Percentiles rank a stretch among this genome's conserved stretches.
Evolutionary conservation across 2,888 invertebrate species (phyloP).

Genomic region (Philopedon plagiatum): DNA sequence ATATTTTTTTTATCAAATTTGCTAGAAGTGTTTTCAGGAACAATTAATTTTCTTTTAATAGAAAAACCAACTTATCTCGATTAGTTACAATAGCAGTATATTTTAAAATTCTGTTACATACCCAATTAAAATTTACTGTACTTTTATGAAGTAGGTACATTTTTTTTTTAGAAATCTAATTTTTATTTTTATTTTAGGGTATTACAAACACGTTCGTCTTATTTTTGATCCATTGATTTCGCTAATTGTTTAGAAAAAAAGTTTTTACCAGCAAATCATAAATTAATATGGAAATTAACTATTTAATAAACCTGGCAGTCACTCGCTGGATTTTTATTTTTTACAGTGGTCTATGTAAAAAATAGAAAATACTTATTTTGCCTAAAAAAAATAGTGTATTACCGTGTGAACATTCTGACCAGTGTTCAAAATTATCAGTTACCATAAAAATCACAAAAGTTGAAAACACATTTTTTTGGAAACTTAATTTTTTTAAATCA

Average conservation of each 20-base stretch:
- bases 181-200: too few relatives aligned
- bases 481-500: not conserved
- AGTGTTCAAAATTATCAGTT: conserved; percentile 2
- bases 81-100: not conserved
- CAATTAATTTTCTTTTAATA: not conserved
- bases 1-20: not conserved
- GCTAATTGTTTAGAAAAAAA: too few relatives aligned
- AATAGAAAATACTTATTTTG: not conserved
- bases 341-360: too few relatives aligned
- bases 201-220: too few relatives aligned
- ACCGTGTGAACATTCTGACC: conserved; percentile 66
- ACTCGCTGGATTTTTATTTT: too few relatives aligned
- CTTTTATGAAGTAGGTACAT: not conserved
- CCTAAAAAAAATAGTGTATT: conserved; percentile 54
- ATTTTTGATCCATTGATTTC: too few relatives aligned
- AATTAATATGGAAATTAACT: too few relatives aligned
- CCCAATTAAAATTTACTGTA: not conserved
- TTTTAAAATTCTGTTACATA: not conserved
- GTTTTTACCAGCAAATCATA: too few relatives aligned
- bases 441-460: not conserved
- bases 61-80: not conserved
- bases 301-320: too few relatives aligned
- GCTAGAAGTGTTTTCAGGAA: not conserved
- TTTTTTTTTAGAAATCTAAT: too few relatives aligned
- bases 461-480: conserved; percentile 21